phyloP scores from a whole-genome alignment of 1,140 invertebrate genomes.

The Meteorus sp. region DNA sequence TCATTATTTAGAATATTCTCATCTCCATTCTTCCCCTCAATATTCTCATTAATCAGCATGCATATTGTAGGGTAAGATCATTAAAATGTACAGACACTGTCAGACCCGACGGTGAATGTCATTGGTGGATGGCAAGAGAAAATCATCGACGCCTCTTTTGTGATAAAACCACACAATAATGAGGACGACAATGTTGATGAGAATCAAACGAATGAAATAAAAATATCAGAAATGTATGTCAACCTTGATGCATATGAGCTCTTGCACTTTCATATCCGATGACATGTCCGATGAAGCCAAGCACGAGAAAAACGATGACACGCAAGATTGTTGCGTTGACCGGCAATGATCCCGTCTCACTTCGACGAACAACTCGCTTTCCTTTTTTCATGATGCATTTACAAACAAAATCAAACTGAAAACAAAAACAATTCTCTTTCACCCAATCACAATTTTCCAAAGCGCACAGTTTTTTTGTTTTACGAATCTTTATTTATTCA shows the following conservation, averaged over 20 bases:
- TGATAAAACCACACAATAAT: too few relatives aligned
- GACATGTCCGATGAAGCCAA: slow-evolving; percentile 27
- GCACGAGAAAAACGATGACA: slow-evolving; percentile 21
- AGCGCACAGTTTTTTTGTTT: too few relatives aligned
- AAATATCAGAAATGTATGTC: slow-evolving; percentile 5
- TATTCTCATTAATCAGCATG: too few relatives aligned
- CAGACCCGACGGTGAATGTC: neutral
- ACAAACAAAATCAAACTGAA: neutral
- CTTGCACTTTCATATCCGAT: slow-evolving; percentile 27
- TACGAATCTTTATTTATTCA: too few relatives aligned
- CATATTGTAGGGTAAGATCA: slow-evolving; percentile 7
- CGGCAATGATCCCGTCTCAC: slow-evolving; percentile 28
- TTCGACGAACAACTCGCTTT: slow-evolving; percentile 22
- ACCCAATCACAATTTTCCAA: too few relatives aligned
- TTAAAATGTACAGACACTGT: slow-evolving; percentile 18
- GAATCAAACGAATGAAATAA: too few relatives aligned
- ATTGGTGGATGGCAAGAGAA: slow-evolving; percentile 3
- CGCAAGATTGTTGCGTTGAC: slow-evolving; percentile 22
- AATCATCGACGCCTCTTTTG: too few relatives aligned
- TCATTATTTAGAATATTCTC: too few relatives aligned
- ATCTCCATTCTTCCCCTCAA: too few relatives aligned
- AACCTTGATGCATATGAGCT: slow-evolving; percentile 28
- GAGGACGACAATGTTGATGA: too few relatives aligned
- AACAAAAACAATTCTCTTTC: neutral
- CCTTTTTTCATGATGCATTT: slow-evolving; percentile 28